These are phyloP conservation scores for Argyra leucocephala DNA, from an alignment of 2,888 invertebrate species.

Conservation along the genomic window DNA sequence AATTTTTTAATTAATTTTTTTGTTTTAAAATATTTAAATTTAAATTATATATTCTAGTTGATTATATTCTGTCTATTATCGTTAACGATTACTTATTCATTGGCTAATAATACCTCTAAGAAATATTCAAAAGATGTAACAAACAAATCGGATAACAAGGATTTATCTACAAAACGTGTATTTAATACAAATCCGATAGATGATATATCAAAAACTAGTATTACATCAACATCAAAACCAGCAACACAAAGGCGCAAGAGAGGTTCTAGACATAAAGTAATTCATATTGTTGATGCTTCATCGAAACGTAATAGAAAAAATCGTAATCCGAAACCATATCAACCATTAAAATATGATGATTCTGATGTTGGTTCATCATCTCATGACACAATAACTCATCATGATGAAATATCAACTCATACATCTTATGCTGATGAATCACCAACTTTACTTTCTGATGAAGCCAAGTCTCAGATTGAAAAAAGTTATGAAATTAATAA, in stretches of 20 bases:
- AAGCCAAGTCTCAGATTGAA: slow-evolving; percentile 21
- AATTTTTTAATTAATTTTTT: no score
- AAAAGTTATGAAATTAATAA: slow-evolving; percentile 28
- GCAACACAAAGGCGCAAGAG: background rate
- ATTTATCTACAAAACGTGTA: background rate
- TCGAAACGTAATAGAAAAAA: background rate
- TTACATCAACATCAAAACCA: background rate
- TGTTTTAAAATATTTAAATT: no score
- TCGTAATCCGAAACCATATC: background rate
- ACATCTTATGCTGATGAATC: background rate
- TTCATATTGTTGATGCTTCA: background rate
- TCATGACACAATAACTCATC: background rate
- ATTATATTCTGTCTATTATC: background rate
- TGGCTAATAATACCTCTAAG: background rate
- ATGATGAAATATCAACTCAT: background rate
- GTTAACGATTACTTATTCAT: background rate
- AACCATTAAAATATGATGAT: background rate
- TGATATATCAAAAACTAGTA: background rate
- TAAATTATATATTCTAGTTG: background rate
- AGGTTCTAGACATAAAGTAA: background rate
- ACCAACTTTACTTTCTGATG: slow-evolving; percentile 11
- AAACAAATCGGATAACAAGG: background rate
- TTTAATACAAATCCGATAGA: background rate
- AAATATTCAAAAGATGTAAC: background rate
- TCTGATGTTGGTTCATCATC: background rate